phyloP scores from a whole-genome alignment of 1,140 invertebrate species.

The Muscidifurax raptorellus region DNA sequence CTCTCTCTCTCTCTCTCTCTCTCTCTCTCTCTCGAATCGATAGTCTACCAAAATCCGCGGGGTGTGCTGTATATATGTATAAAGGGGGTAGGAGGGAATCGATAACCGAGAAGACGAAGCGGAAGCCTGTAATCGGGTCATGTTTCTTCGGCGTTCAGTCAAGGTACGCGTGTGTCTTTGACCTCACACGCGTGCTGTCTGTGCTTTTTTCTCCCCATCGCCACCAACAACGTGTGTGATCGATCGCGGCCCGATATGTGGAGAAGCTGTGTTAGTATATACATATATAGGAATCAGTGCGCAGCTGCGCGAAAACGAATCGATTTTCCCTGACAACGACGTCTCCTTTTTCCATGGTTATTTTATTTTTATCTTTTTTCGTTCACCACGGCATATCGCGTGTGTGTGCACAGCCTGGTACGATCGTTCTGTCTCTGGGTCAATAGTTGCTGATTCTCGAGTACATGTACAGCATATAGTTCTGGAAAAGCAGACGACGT shows the following conservation, averaged over 20 bases:
- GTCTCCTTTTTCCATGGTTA: neutral
- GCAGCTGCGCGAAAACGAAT: neutral
- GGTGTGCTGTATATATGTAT: neutral
- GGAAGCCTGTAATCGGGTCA: constrained; percentile 34
- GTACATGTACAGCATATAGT: neutral
- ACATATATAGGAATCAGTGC: neutral
- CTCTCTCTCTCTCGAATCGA: neutral
- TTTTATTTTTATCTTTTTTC: neutral
- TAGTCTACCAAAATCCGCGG: neutral
- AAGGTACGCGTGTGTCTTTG: constrained; percentile 40
- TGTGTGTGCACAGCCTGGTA: neutral
- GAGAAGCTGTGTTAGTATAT: neutral
- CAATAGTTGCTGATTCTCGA: neutral
- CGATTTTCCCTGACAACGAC: neutral
- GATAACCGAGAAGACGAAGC: constrained; percentile 5
- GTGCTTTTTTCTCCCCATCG: neutral
- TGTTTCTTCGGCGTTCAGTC: constrained; percentile 42
- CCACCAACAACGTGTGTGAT: neutral
- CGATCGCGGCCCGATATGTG: neutral
- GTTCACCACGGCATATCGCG: neutral
- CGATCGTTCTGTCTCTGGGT: neutral
- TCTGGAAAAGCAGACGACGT: neutral
- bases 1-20: no score
- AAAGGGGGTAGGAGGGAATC: neutral
- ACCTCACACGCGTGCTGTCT: constrained; percentile 4